Base-by-base conservation (phyloP, 2,797 vertebrate genomes). In the Fistularia commersonii region DNA sequence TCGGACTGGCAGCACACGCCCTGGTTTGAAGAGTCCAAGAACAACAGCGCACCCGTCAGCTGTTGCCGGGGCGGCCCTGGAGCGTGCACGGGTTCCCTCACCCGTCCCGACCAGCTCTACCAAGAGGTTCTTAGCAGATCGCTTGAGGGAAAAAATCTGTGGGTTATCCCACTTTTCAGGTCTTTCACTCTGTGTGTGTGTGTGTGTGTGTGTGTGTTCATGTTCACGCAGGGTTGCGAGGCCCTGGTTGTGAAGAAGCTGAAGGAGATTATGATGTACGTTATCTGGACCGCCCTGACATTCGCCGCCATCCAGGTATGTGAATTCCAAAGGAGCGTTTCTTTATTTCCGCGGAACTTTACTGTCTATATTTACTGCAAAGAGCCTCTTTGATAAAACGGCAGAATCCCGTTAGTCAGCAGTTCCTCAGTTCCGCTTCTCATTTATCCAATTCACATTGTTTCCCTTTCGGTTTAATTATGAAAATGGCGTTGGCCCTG, bases 221-320 rank as follows among this genome's bases (percentile, higher is more conserved):
- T n/a, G n/a, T n/a, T n/a, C n/a, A n/a, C n/a, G n/a, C n/a, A 98
- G 96, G 96, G 96, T 0, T 98, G 96, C 76, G 92, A 98, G 75
- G 95, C 87, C 65, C 83, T 97, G 11, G 94, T 98, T 62, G 96
- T 98, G 64, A 95, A 96, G 84, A 98, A 95, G 62, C 78, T 98
- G 39, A 94, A 96, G 52, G 95, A 98, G 78, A 98, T 98, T 56
- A 97, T 98, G 95, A 98, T 98, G 95, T 96, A 95, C 37, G 94
- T 98, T 57, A 97, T 98, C 84, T 96, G 93, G 91, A 93, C 94
- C 38, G 94, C 94, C 0, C 63, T 98, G 82, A 94, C 91, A 4
- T 98, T 98, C 84, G 94, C 96, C 75, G 90, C 89, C 32, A 94
- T 98, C 76, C 96, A 98, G 94, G 96, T 98, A 86, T 51, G 67